Evolutionary conservation across 2,113 vertebrate genomes (phyloP).

Genomic region (Typhlomys cinereus): DNA sequence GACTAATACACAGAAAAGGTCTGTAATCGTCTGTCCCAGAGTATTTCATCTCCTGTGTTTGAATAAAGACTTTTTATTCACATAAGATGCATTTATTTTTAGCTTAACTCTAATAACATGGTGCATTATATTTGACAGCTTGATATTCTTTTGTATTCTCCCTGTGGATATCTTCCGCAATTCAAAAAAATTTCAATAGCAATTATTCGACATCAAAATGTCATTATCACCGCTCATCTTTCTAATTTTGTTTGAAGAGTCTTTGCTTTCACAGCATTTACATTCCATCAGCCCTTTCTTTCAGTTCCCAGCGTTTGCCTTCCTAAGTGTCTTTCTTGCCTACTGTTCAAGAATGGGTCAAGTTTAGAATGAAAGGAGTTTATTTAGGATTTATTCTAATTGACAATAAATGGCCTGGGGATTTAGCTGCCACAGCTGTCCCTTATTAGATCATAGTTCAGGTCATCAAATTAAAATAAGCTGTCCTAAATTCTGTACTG

Average conservation of each 20-base stretch:
- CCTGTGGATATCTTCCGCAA: conserved; percentile 54
- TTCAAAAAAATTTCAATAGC: conserved; percentile 68
- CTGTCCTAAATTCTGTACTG: conserved; percentile 86
- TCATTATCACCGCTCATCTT: conserved; percentile 73
- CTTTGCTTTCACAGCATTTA: conserved; percentile 72
- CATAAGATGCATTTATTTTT: conserved; percentile 60
- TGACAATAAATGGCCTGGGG: conserved; percentile 85
- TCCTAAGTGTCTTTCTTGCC: conserved; percentile 70
- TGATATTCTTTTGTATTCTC: conserved; percentile 61
- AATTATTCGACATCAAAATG: conserved; percentile 76
- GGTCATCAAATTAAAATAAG: conserved; percentile 88
- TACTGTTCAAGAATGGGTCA: conserved; percentile 81
- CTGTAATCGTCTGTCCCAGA: not conserved
- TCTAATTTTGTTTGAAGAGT: conserved; percentile 81
- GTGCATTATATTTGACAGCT: conserved; percentile 70
- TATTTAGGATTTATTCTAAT: conserved; percentile 86
- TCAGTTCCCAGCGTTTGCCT: not conserved
- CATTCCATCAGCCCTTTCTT: conserved; percentile 70
- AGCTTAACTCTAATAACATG: conserved; percentile 50
- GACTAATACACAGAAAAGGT: not conserved
- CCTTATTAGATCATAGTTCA: conserved; percentile 86
- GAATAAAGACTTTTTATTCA: conserved; percentile 55
- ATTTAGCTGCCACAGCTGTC: conserved; percentile 83
- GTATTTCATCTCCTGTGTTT: conserved; percentile 35
- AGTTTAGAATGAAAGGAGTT: conserved; percentile 82